Evolutionary conservation across 2,888 invertebrate species (phyloP), one percentile per base, ranked within the genome.

Genomic region (Dasysyrphus tricinctus): DNA sequence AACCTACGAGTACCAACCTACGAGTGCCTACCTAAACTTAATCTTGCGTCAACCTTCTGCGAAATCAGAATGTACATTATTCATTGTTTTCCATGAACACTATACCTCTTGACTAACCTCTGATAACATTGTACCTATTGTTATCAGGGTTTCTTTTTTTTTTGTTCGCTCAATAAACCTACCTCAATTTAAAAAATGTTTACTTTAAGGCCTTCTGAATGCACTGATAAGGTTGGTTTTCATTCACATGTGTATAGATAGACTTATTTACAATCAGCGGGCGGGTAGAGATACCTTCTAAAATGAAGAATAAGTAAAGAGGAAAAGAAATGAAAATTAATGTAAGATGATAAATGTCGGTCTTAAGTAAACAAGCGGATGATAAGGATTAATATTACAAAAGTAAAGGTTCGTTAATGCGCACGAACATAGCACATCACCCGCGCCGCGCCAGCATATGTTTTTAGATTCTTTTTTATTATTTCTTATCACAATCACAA

Each of bases 181-280:
- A 82, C 86, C 81, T 86, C 82, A 86, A 82, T 72, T 65, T 12
- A 67, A 59, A 67, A 67, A 70, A 12, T 86, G 81, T 86, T 86
- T 86, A 76, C 82, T 76, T 72, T 72, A 67, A 70, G 47, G 70
- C 81, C 86, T 86, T 79, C 86, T 72, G 86, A 82, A 85, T 72
- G 59, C 75, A 78, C 72, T 75, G 86, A 86, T 86, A 86, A 86
- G 49, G 47, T 3, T 42, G 54, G 47, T 1, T 42, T 77, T 47
- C 44, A 24, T 37, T 54, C 29, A 14, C 19, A 24, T 24, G 14
- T n/a, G n/a, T n/a, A 5, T 3, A 14, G 14, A 32, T 39, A 67
- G 32, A 14, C 7, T 2, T 44, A 24, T 37, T 39, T 19, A 76
- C 67, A 77, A 75, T 84, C n/a, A 57, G 7, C 47, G 16, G 42